These are phyloP conservation scores for Drosophila neotestacea DNA, from an alignment of 2,888 invertebrate species.

Conservation along the genomic window DNA sequence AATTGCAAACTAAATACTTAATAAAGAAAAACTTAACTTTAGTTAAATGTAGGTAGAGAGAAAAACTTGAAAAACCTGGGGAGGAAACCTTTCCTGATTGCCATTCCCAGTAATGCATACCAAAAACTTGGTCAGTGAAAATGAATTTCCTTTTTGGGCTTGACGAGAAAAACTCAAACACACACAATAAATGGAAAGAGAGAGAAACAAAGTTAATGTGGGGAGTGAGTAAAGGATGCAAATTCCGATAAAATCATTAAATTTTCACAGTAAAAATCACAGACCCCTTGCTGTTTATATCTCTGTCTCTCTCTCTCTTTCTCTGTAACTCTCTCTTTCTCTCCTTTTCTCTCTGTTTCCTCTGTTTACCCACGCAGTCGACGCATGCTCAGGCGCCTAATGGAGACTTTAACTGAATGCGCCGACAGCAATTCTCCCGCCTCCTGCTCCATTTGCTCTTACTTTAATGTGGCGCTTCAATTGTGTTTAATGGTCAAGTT, in stretches of 20 bases:
- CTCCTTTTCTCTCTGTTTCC: background rate
- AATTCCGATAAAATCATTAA: slow-evolving; percentile 52
- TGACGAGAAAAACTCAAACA: slow-evolving; percentile 14
- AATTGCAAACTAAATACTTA: slow-evolving; percentile 46
- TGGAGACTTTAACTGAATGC: slow-evolving; percentile 67
- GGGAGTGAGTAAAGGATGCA: slow-evolving; percentile 56
- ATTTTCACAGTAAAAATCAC: slow-evolving; percentile 26
- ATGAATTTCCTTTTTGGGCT: slow-evolving; percentile 66
- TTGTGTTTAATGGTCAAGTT: slow-evolving; percentile 69
- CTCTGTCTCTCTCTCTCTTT: background rate
- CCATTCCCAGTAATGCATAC: slow-evolving; percentile 46
- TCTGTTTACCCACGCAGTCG: slow-evolving; percentile 36
- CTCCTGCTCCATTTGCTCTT: slow-evolving; percentile 2
- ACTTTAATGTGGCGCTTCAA: slow-evolving; percentile 69
- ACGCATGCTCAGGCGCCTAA: slow-evolving; percentile 54
- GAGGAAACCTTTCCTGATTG: slow-evolving; percentile 63
- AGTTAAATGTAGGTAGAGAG: slow-evolving; percentile 49
- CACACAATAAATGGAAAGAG: slow-evolving; percentile 6
- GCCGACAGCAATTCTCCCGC: slow-evolving; percentile 37
- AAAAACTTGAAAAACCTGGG: slow-evolving; percentile 48
- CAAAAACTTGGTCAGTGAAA: slow-evolving; percentile 64
- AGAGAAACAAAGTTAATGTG: slow-evolving; percentile 17
- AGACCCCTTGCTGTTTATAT: slow-evolving; percentile 19
- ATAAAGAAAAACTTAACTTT: slow-evolving; percentile 36
- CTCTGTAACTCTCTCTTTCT: background rate